These are phyloP conservation scores for Sturnira hondurensis DNA, from an alignment of 2,113 vertebrate species.

Conservation along the genomic window DNA sequence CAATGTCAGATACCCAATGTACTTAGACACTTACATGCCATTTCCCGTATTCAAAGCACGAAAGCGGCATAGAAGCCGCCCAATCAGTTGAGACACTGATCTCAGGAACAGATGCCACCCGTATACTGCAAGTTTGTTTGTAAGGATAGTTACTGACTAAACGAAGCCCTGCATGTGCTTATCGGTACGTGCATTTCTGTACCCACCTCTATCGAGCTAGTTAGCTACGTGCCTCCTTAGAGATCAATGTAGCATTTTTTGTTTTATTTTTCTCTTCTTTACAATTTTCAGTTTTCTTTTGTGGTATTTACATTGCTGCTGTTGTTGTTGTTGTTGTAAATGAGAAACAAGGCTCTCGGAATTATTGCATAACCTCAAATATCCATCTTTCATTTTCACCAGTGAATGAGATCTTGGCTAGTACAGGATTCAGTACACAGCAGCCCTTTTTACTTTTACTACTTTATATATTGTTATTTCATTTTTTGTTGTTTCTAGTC, in stretches of 20 bases:
- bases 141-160: neutral
- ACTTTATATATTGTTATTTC: neutral
- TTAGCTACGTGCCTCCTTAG: neutral
- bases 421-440: neutral
- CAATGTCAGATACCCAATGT: neutral
- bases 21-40: neutral
- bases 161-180: neutral
- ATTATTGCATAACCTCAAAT: neutral
- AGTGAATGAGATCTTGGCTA: neutral
- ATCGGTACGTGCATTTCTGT: neutral
- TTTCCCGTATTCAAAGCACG: neutral
- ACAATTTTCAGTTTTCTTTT: neutral
- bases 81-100: neutral
- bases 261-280: neutral
- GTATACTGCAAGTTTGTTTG: neutral
- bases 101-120: neutral
- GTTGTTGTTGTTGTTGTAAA: neutral
- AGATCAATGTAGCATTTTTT: neutral
- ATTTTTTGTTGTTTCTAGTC: neutral
- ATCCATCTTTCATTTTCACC: neutral
- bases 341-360: neutral
- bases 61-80: neutral
- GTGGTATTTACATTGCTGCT: neutral
- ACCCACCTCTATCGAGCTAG: neutral
- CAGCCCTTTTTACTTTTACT: neutral